Base-by-base conservation (phyloP, 1,140 invertebrate genomes). In the Grapholita molesta region DNA sequence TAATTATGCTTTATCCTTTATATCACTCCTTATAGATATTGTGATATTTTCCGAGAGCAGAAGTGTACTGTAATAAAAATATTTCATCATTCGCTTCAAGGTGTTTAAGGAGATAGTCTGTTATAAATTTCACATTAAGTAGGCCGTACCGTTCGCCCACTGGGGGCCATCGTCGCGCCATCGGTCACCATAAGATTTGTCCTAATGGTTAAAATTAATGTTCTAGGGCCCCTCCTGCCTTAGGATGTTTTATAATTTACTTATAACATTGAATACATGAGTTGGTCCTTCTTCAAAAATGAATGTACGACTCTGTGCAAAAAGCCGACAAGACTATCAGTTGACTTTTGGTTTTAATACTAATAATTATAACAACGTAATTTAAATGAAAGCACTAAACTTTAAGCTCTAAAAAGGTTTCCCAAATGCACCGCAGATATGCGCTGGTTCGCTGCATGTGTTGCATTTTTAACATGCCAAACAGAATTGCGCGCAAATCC, bases 31-130 rank as follows among this genome's bases (percentile, higher is more conserved):
- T 61, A 61, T 61, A 61, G 55, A 61, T 61, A 61, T 61, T 25
- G 55, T 25, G 55, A 25, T 25, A 61, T 61, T 25, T 25, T 61
- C 28, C 24, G 55, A 25, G 55, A 61, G 55, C 55, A 61, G 55
- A 61, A 30, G 55, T 61, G 55, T 61, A 61, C 55, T 61, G 55
- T 61, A 61, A 61, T 61, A 61, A 61, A 61, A 61, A 61, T 61
- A 61, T 61, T 61, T 61, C 55, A 61, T 61, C 55, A 61, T 30
- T 61, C 55, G 55, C 55, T 61, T 25, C 25, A 61, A 61, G 55
- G 55, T 61, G 55, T 61, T 61, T 25, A 61, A 61, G 55, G 55
- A 61, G 32, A 61, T 30, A 30, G 55, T 61, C 55, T 61, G 55
- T 15, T 25, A 61, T 61, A 61, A 61, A 61, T 61, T 61, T 61